A percentile compares a stretch with the other conserved stretches of the same genome.
These are phyloP conservation scores for Podarcis muralis DNA, from an alignment of 2,113 vertebrate genomes.

Conservation along the genomic window DNA sequence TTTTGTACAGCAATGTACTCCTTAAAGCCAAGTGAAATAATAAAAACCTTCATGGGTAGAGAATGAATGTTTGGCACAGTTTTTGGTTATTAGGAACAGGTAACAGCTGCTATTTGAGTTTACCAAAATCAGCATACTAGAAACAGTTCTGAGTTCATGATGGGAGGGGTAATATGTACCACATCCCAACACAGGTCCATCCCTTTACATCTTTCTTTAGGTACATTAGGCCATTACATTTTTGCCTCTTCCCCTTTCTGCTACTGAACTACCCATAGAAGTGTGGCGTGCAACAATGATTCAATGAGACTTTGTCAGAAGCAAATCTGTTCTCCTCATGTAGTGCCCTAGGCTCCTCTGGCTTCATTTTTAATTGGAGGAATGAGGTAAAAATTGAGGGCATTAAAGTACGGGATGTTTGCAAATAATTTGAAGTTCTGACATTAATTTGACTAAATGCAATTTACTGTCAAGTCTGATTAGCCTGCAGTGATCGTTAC, in stretches of 20 bases:
- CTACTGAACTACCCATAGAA: constrained; percentile 45
- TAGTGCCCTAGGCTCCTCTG: constrained; percentile 54
- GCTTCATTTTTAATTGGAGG: constrained; percentile 34
- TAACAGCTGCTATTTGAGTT: neutral
- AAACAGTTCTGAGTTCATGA: constrained; percentile 21
- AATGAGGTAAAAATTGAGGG: constrained; percentile 43
- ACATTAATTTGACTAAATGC: constrained; percentile 42
- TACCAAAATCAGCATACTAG: constrained; percentile 23
- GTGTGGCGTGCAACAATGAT: constrained; percentile 59
- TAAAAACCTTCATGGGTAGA: neutral
- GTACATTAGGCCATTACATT: constrained; percentile 35
- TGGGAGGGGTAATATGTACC: neutral
- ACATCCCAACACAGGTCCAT: constrained; percentile 10
- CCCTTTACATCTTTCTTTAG: constrained; percentile 31
- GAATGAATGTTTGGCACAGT: constrained; percentile 4
- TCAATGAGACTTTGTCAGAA: constrained; percentile 60
- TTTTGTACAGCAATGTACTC: neutral
- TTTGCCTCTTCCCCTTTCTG: constrained; percentile 15
- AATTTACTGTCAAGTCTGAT: constrained; percentile 30
- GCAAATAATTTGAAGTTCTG: constrained; percentile 30
- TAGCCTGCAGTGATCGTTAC: neutral
- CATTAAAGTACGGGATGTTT: constrained; percentile 22
- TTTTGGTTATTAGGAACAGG: neutral
- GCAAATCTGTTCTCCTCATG: constrained; percentile 51
- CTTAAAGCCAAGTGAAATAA: neutral